Base-by-base conservation (phyloP, 2,888 invertebrate species). In the Gymnoscelis rufifasciata region DNA sequence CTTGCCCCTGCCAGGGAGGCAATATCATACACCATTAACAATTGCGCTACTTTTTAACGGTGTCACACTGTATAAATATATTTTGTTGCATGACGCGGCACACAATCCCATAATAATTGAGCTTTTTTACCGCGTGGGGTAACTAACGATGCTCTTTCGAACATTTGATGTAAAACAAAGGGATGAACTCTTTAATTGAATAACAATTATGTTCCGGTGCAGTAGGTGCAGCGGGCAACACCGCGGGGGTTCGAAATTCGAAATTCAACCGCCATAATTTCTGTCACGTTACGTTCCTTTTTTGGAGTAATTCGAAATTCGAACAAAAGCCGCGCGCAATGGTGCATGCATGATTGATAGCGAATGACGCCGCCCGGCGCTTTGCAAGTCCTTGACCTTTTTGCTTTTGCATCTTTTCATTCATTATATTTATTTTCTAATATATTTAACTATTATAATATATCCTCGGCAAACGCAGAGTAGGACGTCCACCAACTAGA, bases 1-100 rank as follows among this genome's bases (percentile, higher is more conserved):
- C 83, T 83, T 84, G 76, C 84, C 82, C 84, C 66, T 78, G 75
- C 75, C 78, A 78, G 87, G 87, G 87, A 88, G 84, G 89, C 89
- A 90, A 90, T 90, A 90, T 89, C 88, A 89, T 88, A 88, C 88
- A 84, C 89, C 89, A 89, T 89, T 89, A 88, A 83, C 88, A 82
- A 88, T 88, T 87, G 88, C 75, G 78, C 70, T 81, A 83, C 80
- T 88, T 89, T 88, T 88, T 88, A 86, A 87, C 87, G 81, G 78
- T 84, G 87, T 87, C 83, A 79, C 84, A 80, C 71, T 77, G 80
- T 71, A 80, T 73, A 56, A 56, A 56, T 58, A 56, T 76, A 73
- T 71, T 74, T 70, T 71, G 66, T 66, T 38, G 47, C 43, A 52
- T 56, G 47, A 54, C 51, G 39, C 35, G 38, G 31, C 15, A 42